These are phyloP conservation scores for Peromyscus californicus DNA, from an alignment of 2,113 vertebrate species.

Conservation along the genomic window DNA sequence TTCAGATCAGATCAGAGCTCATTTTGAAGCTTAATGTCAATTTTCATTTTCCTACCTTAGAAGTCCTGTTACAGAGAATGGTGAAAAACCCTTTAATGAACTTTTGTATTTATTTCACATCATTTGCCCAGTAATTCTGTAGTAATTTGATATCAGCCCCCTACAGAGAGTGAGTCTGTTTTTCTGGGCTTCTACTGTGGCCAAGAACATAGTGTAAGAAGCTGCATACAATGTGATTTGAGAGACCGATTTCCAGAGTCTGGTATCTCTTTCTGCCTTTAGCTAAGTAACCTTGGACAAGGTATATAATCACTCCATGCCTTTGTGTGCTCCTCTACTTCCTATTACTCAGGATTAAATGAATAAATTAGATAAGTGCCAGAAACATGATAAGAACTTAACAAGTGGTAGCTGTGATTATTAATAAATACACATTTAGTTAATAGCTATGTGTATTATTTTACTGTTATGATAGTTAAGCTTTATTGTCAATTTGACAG, in stretches of 20 bases:
- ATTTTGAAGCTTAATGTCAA: conserved; percentile 16
- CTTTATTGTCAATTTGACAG: not conserved
- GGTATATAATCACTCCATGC: not conserved
- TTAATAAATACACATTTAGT: not conserved
- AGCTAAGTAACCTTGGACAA: not conserved
- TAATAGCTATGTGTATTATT: not conserved
- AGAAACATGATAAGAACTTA: conserved; percentile 27
- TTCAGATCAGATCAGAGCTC: conserved; percentile 63
- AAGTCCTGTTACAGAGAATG: not conserved
- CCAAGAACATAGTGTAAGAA: not conserved
- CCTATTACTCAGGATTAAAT: conserved; percentile 16
- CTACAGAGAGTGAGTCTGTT: not conserved
- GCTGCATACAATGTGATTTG: not conserved
- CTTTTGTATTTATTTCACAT: conserved; percentile 1
- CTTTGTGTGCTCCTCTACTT: not conserved
- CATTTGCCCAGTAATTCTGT: not conserved
- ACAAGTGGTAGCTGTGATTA: not conserved
- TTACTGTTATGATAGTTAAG: not conserved
- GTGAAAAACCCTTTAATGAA: not conserved
- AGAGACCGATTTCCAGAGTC: not conserved
- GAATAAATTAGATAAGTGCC: not conserved
- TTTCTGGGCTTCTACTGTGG: not conserved
- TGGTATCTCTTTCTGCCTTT: conserved; percentile 21
- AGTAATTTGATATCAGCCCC: not conserved
- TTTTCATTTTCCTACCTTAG: conserved; percentile 33